Conservation (phyloP, 2,797 vertebrate genomes). For the Crocidura indochinensis region DNA sequence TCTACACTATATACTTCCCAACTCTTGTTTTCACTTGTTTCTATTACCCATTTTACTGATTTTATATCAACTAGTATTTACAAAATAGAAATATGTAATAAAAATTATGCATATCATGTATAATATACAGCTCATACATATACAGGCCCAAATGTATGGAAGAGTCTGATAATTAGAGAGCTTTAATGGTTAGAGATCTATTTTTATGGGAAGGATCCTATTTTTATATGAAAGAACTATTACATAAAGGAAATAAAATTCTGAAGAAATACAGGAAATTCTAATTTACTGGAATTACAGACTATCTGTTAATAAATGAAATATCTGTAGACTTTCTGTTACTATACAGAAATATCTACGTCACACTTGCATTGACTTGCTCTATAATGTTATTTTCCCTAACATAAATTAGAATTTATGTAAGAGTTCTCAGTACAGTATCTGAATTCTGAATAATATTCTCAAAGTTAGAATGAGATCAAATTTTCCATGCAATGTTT, state of each 20-base stretch:
- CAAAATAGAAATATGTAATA: constrained; percentile 10
- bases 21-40: constrained; percentile 13
- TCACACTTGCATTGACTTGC: constrained; percentile 38
- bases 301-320: constrained; percentile 57
- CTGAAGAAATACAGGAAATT: background rate
- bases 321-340: background rate
- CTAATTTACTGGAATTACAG: background rate
- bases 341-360: constrained; percentile 51
- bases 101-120: background rate
- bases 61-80: background rate
- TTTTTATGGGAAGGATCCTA: constrained; percentile 40
- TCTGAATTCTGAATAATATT: constrained; percentile 60
- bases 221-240: constrained; percentile 59
- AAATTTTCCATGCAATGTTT: constrained; percentile 39
- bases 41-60: constrained; percentile 43
- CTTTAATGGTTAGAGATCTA: constrained; percentile 4
- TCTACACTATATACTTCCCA: constrained; percentile 55
- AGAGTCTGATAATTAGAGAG: constrained; percentile 36
- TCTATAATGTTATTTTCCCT: constrained; percentile 42
- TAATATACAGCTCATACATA: background rate
- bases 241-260: constrained; percentile 55
- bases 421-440: constrained; percentile 23
- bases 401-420: constrained; percentile 31
- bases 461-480: background rate
- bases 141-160: background rate